Percentiles rank a stretch among this genome's conserved stretches.
phyloP scores from a whole-genome alignment of 2,888 invertebrate genomes.

The Patella caerulea region DNA sequence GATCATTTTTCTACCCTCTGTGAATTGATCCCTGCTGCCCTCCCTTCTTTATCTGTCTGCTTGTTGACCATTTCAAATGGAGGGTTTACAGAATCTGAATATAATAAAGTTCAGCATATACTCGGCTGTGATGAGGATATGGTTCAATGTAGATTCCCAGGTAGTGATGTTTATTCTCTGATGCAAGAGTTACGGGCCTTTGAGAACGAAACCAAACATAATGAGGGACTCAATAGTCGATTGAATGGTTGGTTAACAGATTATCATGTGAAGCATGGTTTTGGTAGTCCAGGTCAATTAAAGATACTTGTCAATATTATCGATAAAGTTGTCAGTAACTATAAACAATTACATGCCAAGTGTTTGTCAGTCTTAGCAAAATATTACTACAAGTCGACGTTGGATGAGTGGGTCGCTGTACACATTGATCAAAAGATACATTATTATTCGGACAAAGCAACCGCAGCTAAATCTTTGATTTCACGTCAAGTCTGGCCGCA shows the following conservation, averaged over 20 bases:
- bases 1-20: conserved; percentile 72
- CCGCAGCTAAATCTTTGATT: conserved; percentile 28
- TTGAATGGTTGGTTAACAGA: conserved; percentile 42
- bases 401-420: conserved; percentile 44
- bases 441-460: conserved; percentile 18
- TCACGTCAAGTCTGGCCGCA: conserved; percentile 22
- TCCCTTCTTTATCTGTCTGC: conserved; percentile 69
- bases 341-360: conserved; percentile 15
- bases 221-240: conserved; percentile 18
- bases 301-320: conserved; percentile 28
- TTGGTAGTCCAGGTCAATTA: conserved; percentile 40
- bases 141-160: conserved; percentile 72
- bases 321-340: conserved; percentile 12
- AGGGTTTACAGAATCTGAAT: conserved; percentile 32
- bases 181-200: conserved; percentile 35
- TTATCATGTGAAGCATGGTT: conserved; percentile 34
- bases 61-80: conserved; percentile 44
- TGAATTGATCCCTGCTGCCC: conserved; percentile 71
- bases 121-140: conserved; percentile 11
- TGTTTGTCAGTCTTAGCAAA: conserved; percentile 24
- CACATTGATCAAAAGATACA: conserved; percentile 29
- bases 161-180: conserved; percentile 70
- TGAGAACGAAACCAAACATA: conserved; percentile 7
- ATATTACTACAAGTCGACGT: conserved; percentile 36
- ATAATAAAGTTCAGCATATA: conserved; percentile 16